Evolutionary conservation across 2,797 vertebrate species (phyloP).

Genomic region (Ibycter americanus): DNA sequence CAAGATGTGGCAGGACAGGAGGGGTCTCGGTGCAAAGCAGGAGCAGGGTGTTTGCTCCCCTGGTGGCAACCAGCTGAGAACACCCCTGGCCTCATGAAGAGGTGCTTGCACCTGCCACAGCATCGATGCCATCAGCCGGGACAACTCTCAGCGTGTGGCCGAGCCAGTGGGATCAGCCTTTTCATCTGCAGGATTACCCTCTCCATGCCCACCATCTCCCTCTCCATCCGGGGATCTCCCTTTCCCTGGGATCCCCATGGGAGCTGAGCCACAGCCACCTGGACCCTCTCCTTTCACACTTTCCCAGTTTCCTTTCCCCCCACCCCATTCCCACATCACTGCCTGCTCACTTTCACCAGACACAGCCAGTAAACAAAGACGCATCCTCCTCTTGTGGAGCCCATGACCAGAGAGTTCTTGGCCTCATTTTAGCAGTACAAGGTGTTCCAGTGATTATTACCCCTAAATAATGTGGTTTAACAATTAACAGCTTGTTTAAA

Average conservation of each 20-base stretch:
- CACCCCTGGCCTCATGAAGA: not conserved
- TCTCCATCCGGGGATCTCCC: fast-evolving
- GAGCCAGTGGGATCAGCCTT: not conserved
- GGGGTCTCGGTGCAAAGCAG: not conserved
- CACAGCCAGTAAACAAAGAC: not conserved
- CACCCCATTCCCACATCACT: not conserved
- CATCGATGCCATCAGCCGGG: fast-evolving
- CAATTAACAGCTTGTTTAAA: not conserved
- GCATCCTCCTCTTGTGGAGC: not conserved
- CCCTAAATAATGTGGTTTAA: not conserved
- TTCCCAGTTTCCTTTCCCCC: not conserved
- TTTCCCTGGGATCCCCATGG: fast-evolving
- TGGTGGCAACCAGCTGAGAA: not conserved
- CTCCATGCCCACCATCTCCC: not conserved
- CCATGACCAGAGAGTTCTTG: not conserved
- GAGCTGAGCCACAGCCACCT: fast-evolving
- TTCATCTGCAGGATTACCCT: too few species aligned
- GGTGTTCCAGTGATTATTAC: not conserved
- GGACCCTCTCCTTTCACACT: not conserved
- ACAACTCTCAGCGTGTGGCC: not conserved
- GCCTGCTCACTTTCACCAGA: not conserved
- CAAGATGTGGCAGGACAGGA: fast-evolving
- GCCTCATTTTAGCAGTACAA: not conserved
- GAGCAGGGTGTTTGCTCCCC: not conserved
- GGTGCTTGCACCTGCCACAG: fast-evolving